Percentiles rank a stretch among this genome's conserved stretches.
Evolutionary conservation across 2,113 vertebrate genomes (phyloP).

Genomic region (Desmodus rotundus): DNA sequence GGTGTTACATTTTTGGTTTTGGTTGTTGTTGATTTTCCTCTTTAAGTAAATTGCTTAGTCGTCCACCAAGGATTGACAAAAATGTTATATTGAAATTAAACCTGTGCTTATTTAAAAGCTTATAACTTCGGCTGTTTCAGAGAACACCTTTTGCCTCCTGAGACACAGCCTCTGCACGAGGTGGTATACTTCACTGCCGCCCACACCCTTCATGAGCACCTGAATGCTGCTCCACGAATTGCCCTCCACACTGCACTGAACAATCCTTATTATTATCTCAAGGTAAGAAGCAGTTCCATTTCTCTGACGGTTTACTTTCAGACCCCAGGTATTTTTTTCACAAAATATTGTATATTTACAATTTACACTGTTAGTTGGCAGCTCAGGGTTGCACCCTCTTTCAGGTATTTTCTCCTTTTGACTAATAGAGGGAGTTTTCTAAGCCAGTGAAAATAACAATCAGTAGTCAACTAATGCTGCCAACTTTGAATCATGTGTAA

Average conservation of each 20-base stretch:
- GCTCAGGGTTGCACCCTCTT: neutral
- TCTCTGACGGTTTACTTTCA: neutral
- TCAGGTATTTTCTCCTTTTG: neutral
- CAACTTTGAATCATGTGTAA: neutral
- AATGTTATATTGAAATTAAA: neutral
- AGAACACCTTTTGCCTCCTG: slow-evolving; percentile 86
- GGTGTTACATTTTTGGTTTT: slow-evolving; percentile 7
- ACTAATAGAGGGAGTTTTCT: neutral
- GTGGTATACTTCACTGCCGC: slow-evolving; percentile 89
- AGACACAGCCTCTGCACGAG: slow-evolving; percentile 89
- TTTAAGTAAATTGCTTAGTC: slow-evolving; percentile 12
- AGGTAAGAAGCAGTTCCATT: slow-evolving; percentile 81
- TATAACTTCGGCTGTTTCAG: slow-evolving; percentile 79
- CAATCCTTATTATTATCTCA: slow-evolving; percentile 90
- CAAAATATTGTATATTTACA: neutral
- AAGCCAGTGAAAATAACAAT: neutral
- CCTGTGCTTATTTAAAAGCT: neutral
- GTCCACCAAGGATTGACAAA: neutral
- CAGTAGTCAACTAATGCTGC: neutral
- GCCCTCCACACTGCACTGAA: slow-evolving; percentile 94
- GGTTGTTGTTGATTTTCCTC: neutral
- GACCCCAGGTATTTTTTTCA: neutral
- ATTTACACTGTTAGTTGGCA: neutral
- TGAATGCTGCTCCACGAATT: slow-evolving; percentile 91
- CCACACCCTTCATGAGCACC: slow-evolving; percentile 84